Base-by-base conservation (phyloP, 1,140 invertebrate species). In the Ceratosolen fusciceps region DNA sequence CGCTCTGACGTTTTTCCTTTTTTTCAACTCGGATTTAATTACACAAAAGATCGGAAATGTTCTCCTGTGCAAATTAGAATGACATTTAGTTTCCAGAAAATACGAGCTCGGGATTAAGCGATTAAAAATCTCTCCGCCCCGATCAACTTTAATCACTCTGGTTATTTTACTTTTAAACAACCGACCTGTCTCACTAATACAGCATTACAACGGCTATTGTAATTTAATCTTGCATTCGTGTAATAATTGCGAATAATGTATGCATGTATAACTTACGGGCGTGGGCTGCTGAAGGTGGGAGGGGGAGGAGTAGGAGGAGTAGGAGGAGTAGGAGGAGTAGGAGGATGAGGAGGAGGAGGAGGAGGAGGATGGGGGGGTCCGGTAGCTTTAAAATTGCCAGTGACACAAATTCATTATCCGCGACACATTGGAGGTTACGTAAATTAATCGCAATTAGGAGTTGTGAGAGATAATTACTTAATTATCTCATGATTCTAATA, bases 1-100 rank as follows among this genome's bases (percentile, higher is more conserved):
- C 29, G 2, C 19, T 58, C 31, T 24, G 52, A 47, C 39, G 21
- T 52, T 54, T 43, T 75, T 49, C 65, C 73, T 65, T 65, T 75
- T 37, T 24, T 24, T 14, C 43, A 65, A 34, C 43, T 37, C 31
- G 47, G 21, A 37, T 68, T 75, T 72, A 34, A 26, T 31, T 76
- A n/a, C 62, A 14, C 34, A 21, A 75, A 65, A 52, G 4, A 49
- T 47, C 62, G 37, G 29, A 52, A 75, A 58, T 74, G 21, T 37
- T 47, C 19, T 52, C 37, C 24, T 67, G 52, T 49, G 31, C 16
- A 67, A 34, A 52, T 75, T 52, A 67, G 29, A 39, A 29, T 52
- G 60, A 43, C 26, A 75, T 29, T 52, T 65, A 2, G 7, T 21
- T 43, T 60, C 56, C 14, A 7, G 24, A 74, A n/a, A 43, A 56